Base-by-base conservation (phyloP, 2,888 invertebrate species). In the Oscheius sp. region DNA sequence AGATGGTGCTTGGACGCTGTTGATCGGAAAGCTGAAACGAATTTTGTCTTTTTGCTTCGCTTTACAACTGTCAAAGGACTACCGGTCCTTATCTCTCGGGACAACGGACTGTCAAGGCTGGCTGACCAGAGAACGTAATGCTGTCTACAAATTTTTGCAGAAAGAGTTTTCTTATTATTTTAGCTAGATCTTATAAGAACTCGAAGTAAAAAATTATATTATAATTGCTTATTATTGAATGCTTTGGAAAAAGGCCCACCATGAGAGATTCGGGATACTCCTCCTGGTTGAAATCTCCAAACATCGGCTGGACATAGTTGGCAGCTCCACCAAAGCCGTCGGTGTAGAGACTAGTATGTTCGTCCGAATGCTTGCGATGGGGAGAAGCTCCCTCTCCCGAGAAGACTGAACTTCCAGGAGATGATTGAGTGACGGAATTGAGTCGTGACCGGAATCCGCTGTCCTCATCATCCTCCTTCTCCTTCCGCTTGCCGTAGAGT, bases 401-500 rank as follows among this genome's bases (percentile, higher is more conserved):
- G 46, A 73, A 75, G 37, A 8, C 72, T 66, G 75, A 76, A 2
- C 76, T 73, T 12, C 76, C 74, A 2, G 80, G 80, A 23, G 78
- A 79, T 65, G 77, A 74, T 42, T 80, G 80, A 12, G 78, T 76
- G 37, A 80, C 73, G 0, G 78, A 77, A 67, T 78, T 80, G 48
- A 78, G 71, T 31, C 81, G 61, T 8, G 72, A 74, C 29, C 79
- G 71, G 76, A 85, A 84, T 37, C 84, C 85, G 37, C 82, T 82
- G 42, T 85, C 83, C 65, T 84, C 84, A 34, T 80, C 80, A 50
- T 80, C 80, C 20, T 80, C 80, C 37, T 78, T 75, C 25, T 75
- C 73, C 27, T 74, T 72, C 57, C 74, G 73, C 61, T 71, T 72
- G 3, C 65, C 64, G 27, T 63, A 63, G 27, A 69, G 33, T 23